These are phyloP conservation scores for Platichthys stellatus DNA, from an alignment of 2,113 vertebrate species.

Conservation along the genomic window DNA sequence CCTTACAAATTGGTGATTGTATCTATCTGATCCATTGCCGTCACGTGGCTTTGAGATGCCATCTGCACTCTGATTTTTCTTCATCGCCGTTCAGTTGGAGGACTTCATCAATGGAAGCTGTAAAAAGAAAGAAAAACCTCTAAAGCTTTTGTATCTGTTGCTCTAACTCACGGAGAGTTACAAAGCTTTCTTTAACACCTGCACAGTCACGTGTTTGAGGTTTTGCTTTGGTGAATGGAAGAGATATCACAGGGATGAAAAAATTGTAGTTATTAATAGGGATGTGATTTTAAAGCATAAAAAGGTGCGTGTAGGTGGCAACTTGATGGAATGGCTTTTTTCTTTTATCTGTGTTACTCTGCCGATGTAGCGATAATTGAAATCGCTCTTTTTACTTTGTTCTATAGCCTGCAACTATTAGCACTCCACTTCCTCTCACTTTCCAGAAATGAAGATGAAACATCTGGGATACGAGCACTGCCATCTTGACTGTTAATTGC, in stretches of 20 bases:
- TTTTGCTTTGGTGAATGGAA: slow-evolving; percentile 8
- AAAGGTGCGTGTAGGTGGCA: not conserved
- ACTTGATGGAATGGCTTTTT: not conserved
- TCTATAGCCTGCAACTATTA: not conserved
- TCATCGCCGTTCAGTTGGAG: slow-evolving; percentile 30
- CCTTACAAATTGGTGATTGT: slow-evolving; percentile 66
- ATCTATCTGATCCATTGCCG: slow-evolving; percentile 66
- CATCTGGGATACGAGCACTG: too few relatives aligned
- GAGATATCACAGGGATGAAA: slow-evolving; percentile 5
- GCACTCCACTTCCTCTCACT: not conserved
- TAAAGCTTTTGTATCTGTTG: slow-evolving; percentile 27
- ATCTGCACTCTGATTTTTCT: slow-evolving; percentile 46
- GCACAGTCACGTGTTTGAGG: not conserved
- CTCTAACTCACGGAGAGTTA: not conserved
- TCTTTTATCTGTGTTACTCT: too few relatives aligned
- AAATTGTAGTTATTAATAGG: not conserved
- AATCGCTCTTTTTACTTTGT: not conserved
- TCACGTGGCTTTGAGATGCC: slow-evolving; percentile 56
- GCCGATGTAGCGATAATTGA: slow-evolving; percentile 6
- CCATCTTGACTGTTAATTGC: too few relatives aligned
- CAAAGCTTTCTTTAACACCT: too few relatives aligned
- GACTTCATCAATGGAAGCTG: not conserved
- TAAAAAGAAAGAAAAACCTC: slow-evolving; percentile 13
- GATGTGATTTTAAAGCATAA: too few relatives aligned
- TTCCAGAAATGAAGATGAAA: too few relatives aligned